Evolutionary conservation across 1,140 invertebrate species (phyloP).

Genomic region (Musca domestica): DNA sequence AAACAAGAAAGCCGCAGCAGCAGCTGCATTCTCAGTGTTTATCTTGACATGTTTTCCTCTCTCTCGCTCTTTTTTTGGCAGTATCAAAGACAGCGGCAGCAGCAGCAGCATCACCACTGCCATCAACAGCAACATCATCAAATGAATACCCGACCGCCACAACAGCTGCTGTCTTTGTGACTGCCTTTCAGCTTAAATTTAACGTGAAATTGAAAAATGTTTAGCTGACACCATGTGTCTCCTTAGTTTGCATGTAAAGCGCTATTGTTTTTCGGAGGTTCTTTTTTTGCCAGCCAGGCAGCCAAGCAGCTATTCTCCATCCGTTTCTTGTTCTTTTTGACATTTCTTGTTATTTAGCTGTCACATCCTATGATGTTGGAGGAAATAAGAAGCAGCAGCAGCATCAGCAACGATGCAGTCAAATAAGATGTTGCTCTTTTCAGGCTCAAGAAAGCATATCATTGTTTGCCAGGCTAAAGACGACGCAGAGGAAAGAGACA

Average conservation of each 20-base stretch:
- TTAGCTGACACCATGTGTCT: slow-evolving; percentile 15
- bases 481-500: no score
- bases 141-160: not conserved
- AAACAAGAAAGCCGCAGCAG: no score
- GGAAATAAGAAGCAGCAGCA: no score
- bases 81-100: not conserved
- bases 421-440: no score
- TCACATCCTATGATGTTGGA: no score
- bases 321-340: no score
- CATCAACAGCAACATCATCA: not conserved
- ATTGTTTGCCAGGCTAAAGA: no score
- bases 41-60: not conserved
- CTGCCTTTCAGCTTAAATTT: slow-evolving; percentile 9
- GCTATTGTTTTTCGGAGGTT: not conserved
- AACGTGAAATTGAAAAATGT: slow-evolving; percentile 19
- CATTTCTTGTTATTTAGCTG: no score
- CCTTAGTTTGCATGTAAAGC: not conserved
- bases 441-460: no score
- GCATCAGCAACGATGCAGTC: no score
- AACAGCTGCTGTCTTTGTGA: not conserved
- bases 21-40: no score
- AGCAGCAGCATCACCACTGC: not conserved
- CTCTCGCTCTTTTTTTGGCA: not conserved
- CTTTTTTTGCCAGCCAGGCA: not conserved
- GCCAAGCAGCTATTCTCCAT: no score